phyloP scores from a whole-genome alignment of 2,113 vertebrate species.

The Coptodon rendalli region DNA sequence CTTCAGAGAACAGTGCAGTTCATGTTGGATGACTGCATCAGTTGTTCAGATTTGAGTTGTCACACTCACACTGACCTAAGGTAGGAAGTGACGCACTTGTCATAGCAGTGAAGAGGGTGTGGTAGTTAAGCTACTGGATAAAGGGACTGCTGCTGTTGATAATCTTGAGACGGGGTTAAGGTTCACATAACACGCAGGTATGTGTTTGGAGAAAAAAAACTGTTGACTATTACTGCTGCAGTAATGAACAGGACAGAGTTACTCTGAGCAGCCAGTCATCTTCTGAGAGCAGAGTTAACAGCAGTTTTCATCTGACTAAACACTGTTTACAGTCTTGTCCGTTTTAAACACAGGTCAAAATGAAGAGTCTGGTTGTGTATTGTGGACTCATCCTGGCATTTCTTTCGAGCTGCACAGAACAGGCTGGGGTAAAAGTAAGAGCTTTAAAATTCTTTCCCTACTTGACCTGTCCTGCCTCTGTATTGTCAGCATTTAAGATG shows the following conservation, averaged over 20 bases:
- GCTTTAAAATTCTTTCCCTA: not conserved
- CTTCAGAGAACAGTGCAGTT: not conserved
- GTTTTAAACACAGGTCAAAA: conserved; percentile 5
- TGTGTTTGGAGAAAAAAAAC: not conserved
- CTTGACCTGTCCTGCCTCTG: not conserved
- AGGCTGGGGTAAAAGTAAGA: not conserved
- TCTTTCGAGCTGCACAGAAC: conserved; percentile 1
- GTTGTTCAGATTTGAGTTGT: not conserved
- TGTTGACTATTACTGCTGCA: not conserved
- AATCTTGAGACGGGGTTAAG: not conserved
- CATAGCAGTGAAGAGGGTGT: not conserved
- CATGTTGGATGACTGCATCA: not conserved
- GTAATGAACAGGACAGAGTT: not conserved
- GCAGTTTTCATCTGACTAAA: not conserved
- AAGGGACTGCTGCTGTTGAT: not conserved
- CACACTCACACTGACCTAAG: not conserved
- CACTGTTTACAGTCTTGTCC: not conserved
- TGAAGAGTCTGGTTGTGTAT: not conserved
- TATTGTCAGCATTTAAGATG: not conserved
- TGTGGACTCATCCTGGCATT: not conserved
- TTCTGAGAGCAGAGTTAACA: not conserved
- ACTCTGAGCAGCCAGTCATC: not conserved
- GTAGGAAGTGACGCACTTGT: not conserved
- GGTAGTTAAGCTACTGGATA: not conserved
- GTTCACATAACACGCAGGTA: conserved; percentile 1